Evolutionary conservation across 2,888 invertebrate species (phyloP).

Genomic region (Diploptera punctata): DNA sequence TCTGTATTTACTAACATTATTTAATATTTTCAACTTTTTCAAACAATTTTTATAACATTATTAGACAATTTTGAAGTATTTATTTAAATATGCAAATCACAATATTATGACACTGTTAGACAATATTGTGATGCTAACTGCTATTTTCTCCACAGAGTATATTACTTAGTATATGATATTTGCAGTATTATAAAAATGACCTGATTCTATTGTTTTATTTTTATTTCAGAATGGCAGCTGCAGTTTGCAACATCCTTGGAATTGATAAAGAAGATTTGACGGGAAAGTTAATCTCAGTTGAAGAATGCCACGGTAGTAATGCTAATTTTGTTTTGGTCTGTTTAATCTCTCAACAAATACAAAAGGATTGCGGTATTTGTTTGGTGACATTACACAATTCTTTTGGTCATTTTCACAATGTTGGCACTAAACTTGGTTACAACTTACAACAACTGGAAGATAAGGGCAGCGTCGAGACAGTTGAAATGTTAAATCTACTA

Average conservation of each 20-base stretch:
- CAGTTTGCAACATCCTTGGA: constrained; percentile 68
- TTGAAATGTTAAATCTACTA: constrained; percentile 60
- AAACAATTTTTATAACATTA: too few species aligned
- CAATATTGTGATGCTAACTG: too few species aligned
- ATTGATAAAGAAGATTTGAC: constrained; percentile 64
- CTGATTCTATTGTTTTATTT: background rate
- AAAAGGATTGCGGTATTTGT: constrained; percentile 65
- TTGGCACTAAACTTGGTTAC: constrained; percentile 76
- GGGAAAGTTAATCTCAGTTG: constrained; percentile 67
- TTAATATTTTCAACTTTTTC: too few species aligned
- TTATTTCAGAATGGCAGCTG: constrained; percentile 63
- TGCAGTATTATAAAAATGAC: too few species aligned
- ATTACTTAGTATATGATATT: too few species aligned
- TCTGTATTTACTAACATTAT: too few species aligned
- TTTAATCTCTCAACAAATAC: constrained; percentile 65
- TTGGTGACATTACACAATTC: constrained; percentile 74
- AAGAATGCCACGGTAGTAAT: constrained; percentile 74
- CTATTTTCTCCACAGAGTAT: too few species aligned
- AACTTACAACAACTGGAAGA: constrained; percentile 64
- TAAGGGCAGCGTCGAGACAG: constrained; percentile 57
- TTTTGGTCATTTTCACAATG: constrained; percentile 74
- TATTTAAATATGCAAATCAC: too few species aligned
- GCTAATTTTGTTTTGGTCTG: constrained; percentile 75
- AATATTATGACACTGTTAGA: too few species aligned
- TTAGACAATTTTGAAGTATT: too few species aligned